Conservation (phyloP, 2,888 invertebrate genomes). For the Carpatolechia fugitivella region DNA sequence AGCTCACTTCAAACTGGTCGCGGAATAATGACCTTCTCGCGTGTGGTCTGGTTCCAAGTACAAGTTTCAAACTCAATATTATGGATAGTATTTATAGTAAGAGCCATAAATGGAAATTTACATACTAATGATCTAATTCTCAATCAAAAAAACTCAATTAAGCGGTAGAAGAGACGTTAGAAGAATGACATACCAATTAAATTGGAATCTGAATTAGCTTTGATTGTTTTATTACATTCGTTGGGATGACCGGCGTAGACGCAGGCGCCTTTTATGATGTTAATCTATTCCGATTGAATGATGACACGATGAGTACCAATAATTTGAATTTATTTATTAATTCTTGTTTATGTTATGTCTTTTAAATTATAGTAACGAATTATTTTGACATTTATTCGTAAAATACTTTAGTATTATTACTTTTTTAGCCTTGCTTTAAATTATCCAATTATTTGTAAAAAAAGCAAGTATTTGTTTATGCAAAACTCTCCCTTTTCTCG, state of each 20-base stretch:
- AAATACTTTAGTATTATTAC: neutral
- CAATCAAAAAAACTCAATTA: conserved; percentile 39
- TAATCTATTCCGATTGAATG: neutral
- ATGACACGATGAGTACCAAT: neutral
- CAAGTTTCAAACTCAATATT: conserved; percentile 44
- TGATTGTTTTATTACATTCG: conserved; percentile 44
- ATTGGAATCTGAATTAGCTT: conserved; percentile 44
- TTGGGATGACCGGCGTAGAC: conserved; percentile 31
- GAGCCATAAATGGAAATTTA: conserved; percentile 40
- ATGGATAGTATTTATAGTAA: conserved; percentile 40
- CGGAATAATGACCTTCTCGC: conserved; percentile 50
- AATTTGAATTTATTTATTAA: neutral
- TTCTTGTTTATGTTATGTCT: neutral
- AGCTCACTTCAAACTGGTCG: conserved; percentile 40
- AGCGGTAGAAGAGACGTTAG: conserved; percentile 40
- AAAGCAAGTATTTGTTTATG: too few species aligned
- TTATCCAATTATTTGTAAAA: neutral
- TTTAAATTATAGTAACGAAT: neutral
- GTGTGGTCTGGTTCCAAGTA: conserved; percentile 57
- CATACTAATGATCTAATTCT: conserved; percentile 51
- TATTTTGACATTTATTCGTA: neutral
- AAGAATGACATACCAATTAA: conserved; percentile 46
- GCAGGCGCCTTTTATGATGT: conserved; percentile 4
- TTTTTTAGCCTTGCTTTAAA: neutral
- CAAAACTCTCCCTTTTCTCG: too few species aligned